These are phyloP conservation scores for Nematolebias whitei DNA, from an alignment of 2,113 vertebrate species.

Conservation along the genomic window DNA sequence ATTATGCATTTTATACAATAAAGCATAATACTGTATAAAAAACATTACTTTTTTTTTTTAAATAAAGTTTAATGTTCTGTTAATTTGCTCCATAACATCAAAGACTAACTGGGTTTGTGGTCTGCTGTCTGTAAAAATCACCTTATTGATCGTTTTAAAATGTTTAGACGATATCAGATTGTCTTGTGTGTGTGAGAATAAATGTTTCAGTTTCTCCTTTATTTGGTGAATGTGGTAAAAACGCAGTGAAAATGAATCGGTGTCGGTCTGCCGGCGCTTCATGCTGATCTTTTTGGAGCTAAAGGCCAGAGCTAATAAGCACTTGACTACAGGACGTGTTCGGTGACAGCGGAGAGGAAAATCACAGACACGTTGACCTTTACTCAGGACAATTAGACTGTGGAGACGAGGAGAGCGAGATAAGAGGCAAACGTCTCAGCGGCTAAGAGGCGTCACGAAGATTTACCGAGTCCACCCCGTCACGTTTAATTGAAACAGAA, in stretches of 20 bases:
- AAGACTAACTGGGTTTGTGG: no score
- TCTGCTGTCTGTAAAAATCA: no score
- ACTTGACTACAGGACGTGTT: slow-evolving; percentile 35
- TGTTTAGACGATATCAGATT: no score
- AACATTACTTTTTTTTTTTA: no score
- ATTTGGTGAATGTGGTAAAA: no score
- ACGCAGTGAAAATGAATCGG: slow-evolving; percentile 6
- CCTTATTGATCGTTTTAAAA: no score
- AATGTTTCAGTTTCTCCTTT: no score
- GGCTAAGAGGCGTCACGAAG: not conserved
- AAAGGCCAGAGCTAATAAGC: slow-evolving; percentile 54
- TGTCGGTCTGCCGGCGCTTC: not conserved
- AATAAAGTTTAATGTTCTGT: no score
- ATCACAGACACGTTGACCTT: slow-evolving; percentile 44
- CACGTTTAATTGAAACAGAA: slow-evolving; percentile 30
- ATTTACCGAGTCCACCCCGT: slow-evolving; percentile 16
- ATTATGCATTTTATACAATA: no score
- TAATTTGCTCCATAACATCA: no score
- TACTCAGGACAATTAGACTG: slow-evolving; percentile 21
- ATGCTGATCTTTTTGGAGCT: slow-evolving; percentile 33
- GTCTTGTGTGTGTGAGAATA: no score
- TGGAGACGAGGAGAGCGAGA: slow-evolving; percentile 11
- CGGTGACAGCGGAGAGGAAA: slow-evolving; percentile 23
- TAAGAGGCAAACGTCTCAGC: slow-evolving; percentile 5
- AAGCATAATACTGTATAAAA: no score